Evolutionary conservation across 2,797 vertebrate species (phyloP).

Genomic region (Pseudomugil gertrudae): DNA sequence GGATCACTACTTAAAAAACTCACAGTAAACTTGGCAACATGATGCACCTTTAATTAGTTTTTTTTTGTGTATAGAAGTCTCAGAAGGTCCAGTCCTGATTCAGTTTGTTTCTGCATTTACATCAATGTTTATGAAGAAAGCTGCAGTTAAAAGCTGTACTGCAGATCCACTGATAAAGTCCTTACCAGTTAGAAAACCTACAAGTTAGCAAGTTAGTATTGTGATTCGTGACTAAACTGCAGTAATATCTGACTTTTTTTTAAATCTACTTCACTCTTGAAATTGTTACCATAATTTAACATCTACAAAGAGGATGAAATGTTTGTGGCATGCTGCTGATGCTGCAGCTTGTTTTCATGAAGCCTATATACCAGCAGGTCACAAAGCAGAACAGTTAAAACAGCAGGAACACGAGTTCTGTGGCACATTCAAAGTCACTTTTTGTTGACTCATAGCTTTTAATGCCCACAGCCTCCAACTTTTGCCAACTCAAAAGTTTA

Average conservation of each 20-base stretch:
- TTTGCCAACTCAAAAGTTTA: constrained; percentile 41
- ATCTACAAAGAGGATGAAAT: constrained; percentile 33
- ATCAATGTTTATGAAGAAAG: background rate
- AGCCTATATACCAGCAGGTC: constrained; percentile 61
- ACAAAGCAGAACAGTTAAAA: constrained; percentile 55
- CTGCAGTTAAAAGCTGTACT: constrained; percentile 22
- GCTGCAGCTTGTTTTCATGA: constrained; percentile 45
- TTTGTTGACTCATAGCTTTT: constrained; percentile 66
- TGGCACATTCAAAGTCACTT: constrained; percentile 46
- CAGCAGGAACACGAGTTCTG: constrained; percentile 47
- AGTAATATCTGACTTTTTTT: constrained; percentile 23
- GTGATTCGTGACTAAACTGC: constrained; percentile 7
- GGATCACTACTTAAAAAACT: constrained; percentile 23
- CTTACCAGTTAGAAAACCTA: constrained; percentile 2
- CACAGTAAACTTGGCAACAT: constrained; percentile 14
- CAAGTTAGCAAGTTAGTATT: too few relatives aligned
- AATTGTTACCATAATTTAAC: constrained; percentile 25
- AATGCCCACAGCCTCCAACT: constrained; percentile 24
- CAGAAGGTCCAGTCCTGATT: background rate
- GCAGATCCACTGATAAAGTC: constrained; percentile 22
- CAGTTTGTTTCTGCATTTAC: background rate
- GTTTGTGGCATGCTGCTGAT: constrained; percentile 51
- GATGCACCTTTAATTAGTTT: background rate
- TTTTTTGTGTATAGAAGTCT: constrained; percentile 3
- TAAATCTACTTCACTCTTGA: constrained; percentile 25